Base-by-base conservation (phyloP, 2,888 invertebrate species). In the Mesodorylaimus sp. region DNA sequence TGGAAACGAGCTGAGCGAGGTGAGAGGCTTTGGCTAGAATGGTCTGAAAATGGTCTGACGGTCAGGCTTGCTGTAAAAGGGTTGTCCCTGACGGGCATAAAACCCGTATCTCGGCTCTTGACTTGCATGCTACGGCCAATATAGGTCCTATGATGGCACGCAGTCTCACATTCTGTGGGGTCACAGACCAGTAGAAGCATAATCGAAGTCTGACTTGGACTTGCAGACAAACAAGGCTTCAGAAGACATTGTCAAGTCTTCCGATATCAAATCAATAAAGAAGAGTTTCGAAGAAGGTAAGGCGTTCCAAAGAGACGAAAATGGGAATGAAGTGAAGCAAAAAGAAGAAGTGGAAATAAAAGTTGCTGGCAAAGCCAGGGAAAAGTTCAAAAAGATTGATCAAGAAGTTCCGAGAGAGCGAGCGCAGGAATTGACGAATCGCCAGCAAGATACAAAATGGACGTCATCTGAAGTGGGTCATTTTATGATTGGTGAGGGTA, bases 321-420 rank as follows among this genome's bases (percentile, higher is more conserved):
- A 5, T 45, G 16, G 10, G 32, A 32, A 3, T 5, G 44, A 50
- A 28, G 21, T 27, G 24, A 42, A 48, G 13, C n/a, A 52, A 21
- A 52, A 52, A 19, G 54, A 62, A 7, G 61, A 63, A 32, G 57
- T 64, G 5, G 62, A 63, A 38, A 55, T 64, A 50, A 62, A 65
- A 50, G 61, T 65, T 52, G 81, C 88, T 13, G 79, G 80, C 41
- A 78, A 82, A 62, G 87, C 89, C 81, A 76, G 88, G 57, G 77
- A 75, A 60, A 82, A 86, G 58, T 89, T 89, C 75, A 75, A 86
- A 1, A 81, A 85, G 71, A 77, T 89, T 75, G 88, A 88, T 70
- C 79, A 80, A 60, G 29, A 51, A 42, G 42, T 7, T 42, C 24
- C 42, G 7, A 42, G 10, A 21, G 24, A 42, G 7, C 7, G 24